Evolutionary conservation across 2,113 vertebrate species (phyloP).

Genomic region (Pterocles orientalis): DNA sequence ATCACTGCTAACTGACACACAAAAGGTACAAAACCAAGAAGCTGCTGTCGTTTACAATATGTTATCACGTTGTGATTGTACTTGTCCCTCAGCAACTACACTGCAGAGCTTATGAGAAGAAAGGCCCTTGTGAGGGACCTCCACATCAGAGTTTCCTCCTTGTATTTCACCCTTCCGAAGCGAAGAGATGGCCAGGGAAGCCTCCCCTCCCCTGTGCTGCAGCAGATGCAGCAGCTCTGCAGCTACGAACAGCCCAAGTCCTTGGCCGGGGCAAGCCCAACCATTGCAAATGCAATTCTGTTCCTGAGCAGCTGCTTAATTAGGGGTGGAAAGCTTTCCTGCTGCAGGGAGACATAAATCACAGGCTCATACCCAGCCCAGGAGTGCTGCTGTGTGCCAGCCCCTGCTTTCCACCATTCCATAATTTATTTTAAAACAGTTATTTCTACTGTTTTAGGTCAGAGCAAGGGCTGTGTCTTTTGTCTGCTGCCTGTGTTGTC

Average conservation of each 20-base stretch:
- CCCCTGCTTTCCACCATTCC: background rate
- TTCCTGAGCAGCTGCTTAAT: background rate
- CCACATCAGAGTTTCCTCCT: background rate
- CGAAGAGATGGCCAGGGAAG: rapidly evolving
- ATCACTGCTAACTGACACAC: background rate
- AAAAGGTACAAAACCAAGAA: background rate
- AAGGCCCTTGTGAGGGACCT: background rate
- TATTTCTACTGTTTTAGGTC: background rate
- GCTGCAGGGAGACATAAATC: background rate
- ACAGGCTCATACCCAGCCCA: background rate
- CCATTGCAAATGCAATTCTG: background rate
- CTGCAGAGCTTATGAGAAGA: background rate
- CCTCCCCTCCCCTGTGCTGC: background rate
- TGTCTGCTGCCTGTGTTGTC: background rate
- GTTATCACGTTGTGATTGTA: background rate
- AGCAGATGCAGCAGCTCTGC: background rate
- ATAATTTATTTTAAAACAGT: background rate
- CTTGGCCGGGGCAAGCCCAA: background rate
- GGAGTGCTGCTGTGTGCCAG: background rate
- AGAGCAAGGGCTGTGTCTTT: background rate
- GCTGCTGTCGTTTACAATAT: background rate
- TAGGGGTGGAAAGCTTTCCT: background rate
- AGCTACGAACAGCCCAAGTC: background rate
- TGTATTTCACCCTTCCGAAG: background rate
- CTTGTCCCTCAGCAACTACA: background rate